Conservation (phyloP, 2,888 invertebrate species). For the Coremacera marginata region DNA sequence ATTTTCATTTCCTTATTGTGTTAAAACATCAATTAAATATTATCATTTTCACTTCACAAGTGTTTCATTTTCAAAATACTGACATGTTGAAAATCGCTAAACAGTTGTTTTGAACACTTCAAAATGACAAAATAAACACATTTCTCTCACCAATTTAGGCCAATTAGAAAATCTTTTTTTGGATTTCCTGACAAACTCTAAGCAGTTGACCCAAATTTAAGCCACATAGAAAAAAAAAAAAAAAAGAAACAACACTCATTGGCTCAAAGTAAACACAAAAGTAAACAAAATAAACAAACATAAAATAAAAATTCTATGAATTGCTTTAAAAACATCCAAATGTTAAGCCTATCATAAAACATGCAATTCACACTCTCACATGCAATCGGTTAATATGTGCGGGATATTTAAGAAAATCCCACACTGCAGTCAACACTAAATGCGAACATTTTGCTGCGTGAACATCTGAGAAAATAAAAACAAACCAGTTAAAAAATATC, state of each 20-base stretch:
- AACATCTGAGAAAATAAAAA: neutral
- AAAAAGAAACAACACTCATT: neutral
- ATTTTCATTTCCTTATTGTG: neutral
- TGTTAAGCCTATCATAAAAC: no score
- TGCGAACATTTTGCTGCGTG: neutral
- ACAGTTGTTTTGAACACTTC: conserved; percentile 19
- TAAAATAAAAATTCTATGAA: neutral
- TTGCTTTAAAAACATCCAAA: no score
- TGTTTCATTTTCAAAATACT: neutral
- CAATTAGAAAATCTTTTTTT: neutral
- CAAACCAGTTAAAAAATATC: conserved; percentile 1
- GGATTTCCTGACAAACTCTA: neutral
- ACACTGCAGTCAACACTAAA: neutral
- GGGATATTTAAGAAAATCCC: neutral
- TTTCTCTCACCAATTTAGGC: neutral
- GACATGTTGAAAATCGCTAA: neutral
- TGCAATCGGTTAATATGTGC: no score
- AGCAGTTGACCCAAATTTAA: no score
- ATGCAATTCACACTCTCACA: no score
- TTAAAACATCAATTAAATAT: neutral
- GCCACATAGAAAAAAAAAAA: no score
- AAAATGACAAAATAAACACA: neutral
- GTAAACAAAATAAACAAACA: neutral
- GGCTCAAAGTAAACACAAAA: neutral
- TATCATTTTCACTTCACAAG: neutral